Base-by-base conservation (phyloP, 2,888 invertebrate genomes). In the Acanthococcus lagerstroemiae region DNA sequence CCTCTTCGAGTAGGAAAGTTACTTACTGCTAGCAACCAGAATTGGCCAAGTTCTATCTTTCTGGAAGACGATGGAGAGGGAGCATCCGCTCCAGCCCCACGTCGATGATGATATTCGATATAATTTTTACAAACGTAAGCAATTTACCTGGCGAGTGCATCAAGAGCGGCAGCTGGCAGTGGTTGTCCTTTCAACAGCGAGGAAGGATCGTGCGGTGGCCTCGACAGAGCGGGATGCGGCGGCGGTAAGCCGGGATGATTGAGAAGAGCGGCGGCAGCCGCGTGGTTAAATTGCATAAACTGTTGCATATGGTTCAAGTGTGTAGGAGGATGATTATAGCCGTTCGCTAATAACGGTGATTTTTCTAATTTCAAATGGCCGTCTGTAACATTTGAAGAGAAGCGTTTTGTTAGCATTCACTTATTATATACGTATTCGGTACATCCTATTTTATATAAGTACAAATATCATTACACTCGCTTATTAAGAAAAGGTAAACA, bases 251-350 rank as follows among this genome's bases (percentile, higher is more conserved):
- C 66, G 24, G 90, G 77, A 90, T 85, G 75, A 85, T 84, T 66
- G 46, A 68, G 52, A n/a, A 68, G 67, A 3, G 70, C 69, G 83
- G 68, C 82, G 80, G 65, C 85, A 84, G 61, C 85, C 84, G 70
- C 76, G 73, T 70, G 77, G 70, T 69, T 77, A 72, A 71, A 75
- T 71, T 70, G 76, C 75, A 71, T 76, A 77, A 77, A 83, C 81
- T 80, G 93, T 91, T 75, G 92, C 90, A 94, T 91, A 74, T 92
- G 93, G 75, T 90, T 90, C 72, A 91, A 83, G 77, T 90, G 87
- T 68, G 90, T 89, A 67, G 93, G 93, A 68, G 92, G 93, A 72
- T 92, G 92, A 79, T 92, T 93, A 82, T 93, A 94, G 70, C 94
- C 94, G 76, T 94, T 94, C 68, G 92, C 91, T 72, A 94, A 81